These are phyloP conservation scores for Clarias laeviceps DNA, from an alignment of 2,797 vertebrate genomes.

Conservation along the genomic window DNA sequence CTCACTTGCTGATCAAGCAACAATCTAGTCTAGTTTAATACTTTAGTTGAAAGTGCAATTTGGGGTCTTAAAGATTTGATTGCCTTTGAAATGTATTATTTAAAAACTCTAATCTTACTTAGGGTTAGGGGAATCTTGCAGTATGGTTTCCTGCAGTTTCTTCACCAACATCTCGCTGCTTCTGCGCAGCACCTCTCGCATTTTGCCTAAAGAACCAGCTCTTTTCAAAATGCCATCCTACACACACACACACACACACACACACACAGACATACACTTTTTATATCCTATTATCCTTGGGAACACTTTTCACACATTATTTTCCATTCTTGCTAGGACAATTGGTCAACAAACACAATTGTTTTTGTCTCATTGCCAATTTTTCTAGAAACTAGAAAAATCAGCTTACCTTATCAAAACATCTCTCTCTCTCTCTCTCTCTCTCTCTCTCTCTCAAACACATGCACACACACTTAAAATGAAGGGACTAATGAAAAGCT, in stretches of 20 bases:
- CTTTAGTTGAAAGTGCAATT: not conserved
- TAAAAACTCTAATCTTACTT: conserved; percentile 44
- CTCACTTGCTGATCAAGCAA: not conserved
- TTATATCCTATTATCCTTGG: too few relatives aligned
- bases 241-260: conserved; percentile 34
- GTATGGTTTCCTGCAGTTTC: conserved; percentile 80
- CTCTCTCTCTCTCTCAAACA: conserved; percentile 1
- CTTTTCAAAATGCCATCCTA: conserved; percentile 80
- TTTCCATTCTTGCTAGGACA: too few relatives aligned
- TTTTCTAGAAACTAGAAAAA: not conserved
- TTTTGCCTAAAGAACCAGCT: conserved; percentile 80
- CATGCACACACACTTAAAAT: not conserved
- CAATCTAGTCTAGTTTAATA: not conserved
- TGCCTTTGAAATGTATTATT: not conserved
- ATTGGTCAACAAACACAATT: too few relatives aligned
- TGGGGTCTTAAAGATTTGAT: not conserved
- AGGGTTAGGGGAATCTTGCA: conserved; percentile 73
- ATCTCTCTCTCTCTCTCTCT: not conserved
- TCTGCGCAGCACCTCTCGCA: conserved; percentile 79
- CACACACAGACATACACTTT: not conserved
- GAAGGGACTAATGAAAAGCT: not conserved
- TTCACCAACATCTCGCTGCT: conserved; percentile 86
- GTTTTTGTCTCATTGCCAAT: not conserved
- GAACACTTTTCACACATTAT: too few relatives aligned
- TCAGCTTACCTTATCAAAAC: not conserved